Conservation (phyloP, 2,797 vertebrate genomes). For the Notolabrus celidotus region DNA sequence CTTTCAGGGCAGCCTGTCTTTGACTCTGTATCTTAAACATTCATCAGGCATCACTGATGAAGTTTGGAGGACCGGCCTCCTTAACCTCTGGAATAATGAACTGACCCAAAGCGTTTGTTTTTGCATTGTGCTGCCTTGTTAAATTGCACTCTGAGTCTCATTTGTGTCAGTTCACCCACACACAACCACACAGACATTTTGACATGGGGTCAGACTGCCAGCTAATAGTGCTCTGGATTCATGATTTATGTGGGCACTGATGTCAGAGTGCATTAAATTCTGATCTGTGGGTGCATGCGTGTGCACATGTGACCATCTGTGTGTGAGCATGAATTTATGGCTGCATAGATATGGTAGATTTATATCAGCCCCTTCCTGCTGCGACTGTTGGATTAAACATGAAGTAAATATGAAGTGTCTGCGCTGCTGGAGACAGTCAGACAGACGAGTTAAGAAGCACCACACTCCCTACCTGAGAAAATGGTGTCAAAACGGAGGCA, state of each 20-base stretch:
- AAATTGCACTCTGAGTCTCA: conserved; percentile 16
- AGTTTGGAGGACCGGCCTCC: conserved; percentile 22
- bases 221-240: conserved; percentile 19
- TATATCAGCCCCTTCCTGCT: neutral
- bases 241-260: conserved; percentile 19
- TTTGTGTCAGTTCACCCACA: conserved; percentile 21
- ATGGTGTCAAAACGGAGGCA: conserved; percentile 23
- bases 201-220: conserved; percentile 19
- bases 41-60: conserved; percentile 35
- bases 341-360: conserved; percentile 2
- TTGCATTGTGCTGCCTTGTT: conserved; percentile 22
- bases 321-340: conserved; percentile 11
- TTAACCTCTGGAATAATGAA: conserved; percentile 46
- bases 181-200: neutral
- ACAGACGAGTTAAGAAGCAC: conserved; percentile 24
- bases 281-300: conserved; percentile 4
- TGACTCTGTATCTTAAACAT: conserved; percentile 36
- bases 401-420: conserved; percentile 2
- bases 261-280: conserved; percentile 32
- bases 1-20: conserved; percentile 20
- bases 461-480: conserved; percentile 8
- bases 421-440: conserved; percentile 12
- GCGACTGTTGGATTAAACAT: conserved; percentile 22
- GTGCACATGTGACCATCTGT: conserved; percentile 6
- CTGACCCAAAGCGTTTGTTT: conserved; percentile 40